phyloP scores from a whole-genome alignment of 1,140 invertebrate genomes.

The Drosophila bocqueti region DNA sequence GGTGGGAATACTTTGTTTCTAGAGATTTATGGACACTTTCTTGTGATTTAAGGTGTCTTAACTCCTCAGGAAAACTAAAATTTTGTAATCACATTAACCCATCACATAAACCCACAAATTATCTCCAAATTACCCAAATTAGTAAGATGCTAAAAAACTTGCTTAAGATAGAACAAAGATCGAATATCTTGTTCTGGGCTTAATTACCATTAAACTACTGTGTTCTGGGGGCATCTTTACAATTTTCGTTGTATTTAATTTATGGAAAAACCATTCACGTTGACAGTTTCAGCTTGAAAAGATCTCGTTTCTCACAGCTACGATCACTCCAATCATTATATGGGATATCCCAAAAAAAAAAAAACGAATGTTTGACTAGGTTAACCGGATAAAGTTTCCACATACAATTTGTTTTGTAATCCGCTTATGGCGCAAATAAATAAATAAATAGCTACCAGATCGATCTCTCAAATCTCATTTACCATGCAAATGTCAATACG shows the following conservation, averaged over 20 bases:
- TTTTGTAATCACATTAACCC: neutral
- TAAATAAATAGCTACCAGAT: conserved; percentile 54
- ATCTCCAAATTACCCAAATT: conserved; percentile 5
- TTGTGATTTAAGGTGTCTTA: neutral
- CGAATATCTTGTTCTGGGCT: neutral
- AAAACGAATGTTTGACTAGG: conserved; percentile 24
- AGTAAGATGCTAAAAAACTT: conserved; percentile 11
- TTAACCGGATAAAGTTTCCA: conserved; percentile 50
- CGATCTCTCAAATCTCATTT: conserved; percentile 38
- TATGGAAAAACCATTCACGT: conserved; percentile 36
- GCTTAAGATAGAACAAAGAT: conserved; percentile 1
- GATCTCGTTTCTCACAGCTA: conserved; percentile 28
- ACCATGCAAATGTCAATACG: conserved; percentile 59
- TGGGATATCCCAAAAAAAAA: conserved; percentile 33
- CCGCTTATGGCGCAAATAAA: conserved; percentile 51
- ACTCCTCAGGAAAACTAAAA: too few relatives aligned
- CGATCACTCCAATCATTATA: conserved; percentile 25
- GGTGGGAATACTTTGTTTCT: neutral
- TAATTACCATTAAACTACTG: conserved; percentile 23
- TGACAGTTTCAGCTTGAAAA: conserved; percentile 23
- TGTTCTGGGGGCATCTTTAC: conserved; percentile 9
- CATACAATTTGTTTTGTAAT: conserved; percentile 46
- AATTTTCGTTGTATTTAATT: conserved; percentile 24
- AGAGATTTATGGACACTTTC: conserved; percentile 4
- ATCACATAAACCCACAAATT: neutral